Evolutionary conservation across 2,888 invertebrate species (phyloP).

Genomic region (Lithophane ornitopus): DNA sequence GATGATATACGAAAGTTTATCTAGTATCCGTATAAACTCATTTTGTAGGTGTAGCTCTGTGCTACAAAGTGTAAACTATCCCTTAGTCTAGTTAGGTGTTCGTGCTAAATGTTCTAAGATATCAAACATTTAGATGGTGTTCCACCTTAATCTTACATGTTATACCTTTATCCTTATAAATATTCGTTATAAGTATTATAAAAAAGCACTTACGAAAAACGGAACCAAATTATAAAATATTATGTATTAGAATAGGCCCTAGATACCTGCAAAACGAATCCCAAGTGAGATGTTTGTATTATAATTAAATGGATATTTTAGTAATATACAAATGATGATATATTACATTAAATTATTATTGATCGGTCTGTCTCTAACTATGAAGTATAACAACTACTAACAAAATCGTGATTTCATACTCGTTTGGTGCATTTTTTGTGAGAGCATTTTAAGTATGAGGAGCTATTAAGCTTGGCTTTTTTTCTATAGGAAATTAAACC

Average conservation of each 20-base stretch:
- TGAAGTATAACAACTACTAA: conserved; percentile 65
- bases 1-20: conserved; percentile 28
- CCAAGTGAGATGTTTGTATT: conserved; percentile 83
- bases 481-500: conserved; percentile 29
- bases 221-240: conserved; percentile 74
- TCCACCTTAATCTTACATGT: conserved; percentile 41
- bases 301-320: conserved; percentile 77
- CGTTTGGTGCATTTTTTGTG: conserved; percentile 32
- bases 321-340: conserved; percentile 72
- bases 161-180: conserved; percentile 51
- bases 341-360: conserved; percentile 54
- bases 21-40: conserved; percentile 47
- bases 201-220: conserved; percentile 68
- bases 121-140: conserved; percentile 50
- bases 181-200: conserved; percentile 54
- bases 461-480: conserved; percentile 30
- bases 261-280: conserved; percentile 77
- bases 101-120: conserved; percentile 59
- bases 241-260: conserved; percentile 71
- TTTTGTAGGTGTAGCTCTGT: conserved; percentile 32
- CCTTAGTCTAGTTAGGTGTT: conserved; percentile 57
- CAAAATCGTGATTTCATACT: conserved; percentile 37
- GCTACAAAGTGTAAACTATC: conserved; percentile 28
- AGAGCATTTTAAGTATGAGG: not conserved
- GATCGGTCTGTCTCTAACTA: conserved; percentile 67